Base-by-base conservation (phyloP, 2,797 vertebrate species). In the Dipus sagitta region DNA sequence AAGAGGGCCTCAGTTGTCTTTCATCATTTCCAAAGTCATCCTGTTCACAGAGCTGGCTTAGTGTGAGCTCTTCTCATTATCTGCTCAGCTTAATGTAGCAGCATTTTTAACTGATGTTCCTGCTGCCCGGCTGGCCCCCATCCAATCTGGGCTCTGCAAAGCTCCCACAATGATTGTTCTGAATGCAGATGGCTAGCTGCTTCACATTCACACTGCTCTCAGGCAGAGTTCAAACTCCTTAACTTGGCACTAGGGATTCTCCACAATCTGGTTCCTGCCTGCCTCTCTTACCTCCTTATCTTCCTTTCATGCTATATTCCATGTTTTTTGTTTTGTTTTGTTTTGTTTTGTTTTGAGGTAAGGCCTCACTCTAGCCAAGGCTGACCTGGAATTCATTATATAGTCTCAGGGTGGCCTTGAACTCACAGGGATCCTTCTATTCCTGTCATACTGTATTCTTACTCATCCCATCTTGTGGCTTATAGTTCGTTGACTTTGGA, bases 121-220 rank as follows among this genome's bases (percentile, higher is more conserved):
- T 81, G 81, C 47, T 75, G 34, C 54, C 2, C 28, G 28, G 24
- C 52, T 85, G 92, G 78, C 52, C 4, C 3, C 21, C 47, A 64
- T n/a, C 18, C 80, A 34, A 42, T 24, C 62, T 67, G 14, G 30
- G 10, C 28, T 84, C 58, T 34, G 70, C 54, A 82, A 77, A 81
- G 88, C 47, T 88, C 70, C 89, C 65, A 74, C 32, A 78, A 28
- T 60, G 18, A 77, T 58, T 32, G 13, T 70, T 74, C 64, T 28
- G 13, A 92, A 86, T 30, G 26, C 72, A 87, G 91, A 74, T 64
- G 32, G 77, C 64, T 89, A 76, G 47, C 87, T 88, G 42, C n/a
- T 79, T 85, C 78, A 88, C 47, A 65, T 67, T 38, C 9, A 18
- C 18, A 18, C 13, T 72, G 42, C 52, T 91, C 67, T 62, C 82